Percentiles rank a stretch among this genome's conserved stretches.
These are phyloP conservation scores for Telmatherina bonti DNA, from an alignment of 2,797 vertebrate genomes.

Conservation along the genomic window DNA sequence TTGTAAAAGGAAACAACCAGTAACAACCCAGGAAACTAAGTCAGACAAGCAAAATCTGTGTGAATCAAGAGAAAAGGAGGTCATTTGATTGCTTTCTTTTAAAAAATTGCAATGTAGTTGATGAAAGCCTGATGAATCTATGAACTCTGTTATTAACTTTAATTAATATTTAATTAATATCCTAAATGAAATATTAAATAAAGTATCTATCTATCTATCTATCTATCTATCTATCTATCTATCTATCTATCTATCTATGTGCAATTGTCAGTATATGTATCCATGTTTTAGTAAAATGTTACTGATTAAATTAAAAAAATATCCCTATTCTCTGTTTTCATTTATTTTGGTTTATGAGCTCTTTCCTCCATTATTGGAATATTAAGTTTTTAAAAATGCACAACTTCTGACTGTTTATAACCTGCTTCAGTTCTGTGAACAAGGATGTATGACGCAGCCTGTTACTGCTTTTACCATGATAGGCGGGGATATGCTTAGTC, in stretches of 20 bases:
- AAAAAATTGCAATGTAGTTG: constrained; percentile 17
- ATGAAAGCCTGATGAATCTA: constrained; percentile 25
- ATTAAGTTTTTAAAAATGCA: background rate
- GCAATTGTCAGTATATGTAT: constrained; percentile 17
- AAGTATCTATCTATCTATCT: too few relatives aligned
- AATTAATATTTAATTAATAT: too few relatives aligned
- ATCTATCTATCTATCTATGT: too few relatives aligned
- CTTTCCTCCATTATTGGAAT: background rate
- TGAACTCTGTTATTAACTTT: constrained; percentile 29
- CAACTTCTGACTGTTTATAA: too few relatives aligned
- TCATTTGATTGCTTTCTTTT: constrained; percentile 42
- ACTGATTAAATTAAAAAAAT: background rate
- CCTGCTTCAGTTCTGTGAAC: too few relatives aligned
- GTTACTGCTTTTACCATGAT: too few relatives aligned
- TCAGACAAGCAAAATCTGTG: constrained; percentile 12
- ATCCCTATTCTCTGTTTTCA: too few relatives aligned
- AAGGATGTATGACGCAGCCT: too few relatives aligned
- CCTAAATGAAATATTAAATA: too few relatives aligned
- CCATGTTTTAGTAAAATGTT: constrained; percentile 3
- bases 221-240: too few relatives aligned
- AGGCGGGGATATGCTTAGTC: too few relatives aligned
- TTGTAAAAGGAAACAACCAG: constrained; percentile 9
- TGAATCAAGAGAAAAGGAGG: constrained; percentile 10
- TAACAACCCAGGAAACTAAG: constrained; percentile 14
- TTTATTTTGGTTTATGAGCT: too few relatives aligned